Percentiles rank a stretch among this genome's conserved stretches.
phyloP scores from a whole-genome alignment of 1,140 invertebrate genomes.

The Danaus melanippus region DNA sequence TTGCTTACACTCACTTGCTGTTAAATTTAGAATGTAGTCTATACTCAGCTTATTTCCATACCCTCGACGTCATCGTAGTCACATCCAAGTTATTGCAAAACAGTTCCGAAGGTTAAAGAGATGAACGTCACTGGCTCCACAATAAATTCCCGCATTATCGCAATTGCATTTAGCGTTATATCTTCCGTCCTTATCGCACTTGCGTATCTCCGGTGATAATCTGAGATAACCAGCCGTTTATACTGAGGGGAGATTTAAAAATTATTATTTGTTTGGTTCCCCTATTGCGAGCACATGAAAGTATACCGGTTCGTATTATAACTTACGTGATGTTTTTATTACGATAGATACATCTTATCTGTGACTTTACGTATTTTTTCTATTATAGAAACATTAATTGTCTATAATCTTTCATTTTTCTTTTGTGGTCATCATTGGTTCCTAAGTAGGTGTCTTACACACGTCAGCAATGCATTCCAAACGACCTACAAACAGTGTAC shows the following conservation, averaged over 20 bases:
- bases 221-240: slow-evolving; percentile 43
- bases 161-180: slow-evolving; percentile 22
- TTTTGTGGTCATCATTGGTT: too few relatives aligned
- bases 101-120: not conserved
- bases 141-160: slow-evolving; percentile 6
- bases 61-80: slow-evolving; percentile 15
- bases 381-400: too few relatives aligned
- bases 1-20: slow-evolving; percentile 66
- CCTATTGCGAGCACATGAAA: slow-evolving; percentile 8
- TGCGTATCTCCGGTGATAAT: slow-evolving; percentile 39
- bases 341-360: too few relatives aligned
- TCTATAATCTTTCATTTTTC: too few relatives aligned
- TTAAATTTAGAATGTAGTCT: slow-evolving; percentile 65
- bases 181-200: slow-evolving; percentile 39
- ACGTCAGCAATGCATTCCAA: too few relatives aligned
- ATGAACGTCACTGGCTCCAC: not conserved
- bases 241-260: slow-evolving; percentile 32
- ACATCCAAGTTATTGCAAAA: slow-evolving; percentile 3
- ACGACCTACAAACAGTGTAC: too few relatives aligned
- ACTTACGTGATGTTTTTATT: too few relatives aligned
- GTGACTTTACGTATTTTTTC: too few relatives aligned
- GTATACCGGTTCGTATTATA: too few relatives aligned
- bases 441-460: too few relatives aligned
- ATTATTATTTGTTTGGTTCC: slow-evolving; percentile 38
- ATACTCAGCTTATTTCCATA: slow-evolving; percentile 42